A percentile compares a stretch with the other conserved stretches of the same genome.
phyloP scores from a whole-genome alignment of 2,888 invertebrate genomes.

The Buathra laborator region DNA sequence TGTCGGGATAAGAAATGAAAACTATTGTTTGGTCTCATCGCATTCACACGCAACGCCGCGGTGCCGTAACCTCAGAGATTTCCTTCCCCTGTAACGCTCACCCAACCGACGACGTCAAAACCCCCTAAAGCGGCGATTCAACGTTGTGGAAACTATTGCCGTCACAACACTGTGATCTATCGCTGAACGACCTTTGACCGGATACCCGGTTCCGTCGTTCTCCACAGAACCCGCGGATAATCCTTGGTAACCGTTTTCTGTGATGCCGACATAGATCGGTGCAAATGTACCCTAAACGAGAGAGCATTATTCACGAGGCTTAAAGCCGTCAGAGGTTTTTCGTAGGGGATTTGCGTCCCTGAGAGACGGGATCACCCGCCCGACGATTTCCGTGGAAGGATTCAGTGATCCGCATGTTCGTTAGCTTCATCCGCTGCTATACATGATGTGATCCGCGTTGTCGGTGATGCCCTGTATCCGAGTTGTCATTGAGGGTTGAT shows the following conservation, averaged over 20 bases:
- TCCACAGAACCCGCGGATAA: background rate
- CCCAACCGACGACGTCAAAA: slow-evolving; percentile 16
- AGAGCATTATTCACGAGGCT: slow-evolving; percentile 29
- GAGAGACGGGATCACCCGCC: slow-evolving; percentile 6
- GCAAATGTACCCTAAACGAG: background rate
- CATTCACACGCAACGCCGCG: slow-evolving; percentile 14
- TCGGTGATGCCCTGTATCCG: no score
- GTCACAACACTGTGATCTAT: background rate
- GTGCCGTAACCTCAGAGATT: slow-evolving; percentile 24
- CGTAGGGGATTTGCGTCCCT: slow-evolving; percentile 4
- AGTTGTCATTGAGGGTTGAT: no score
- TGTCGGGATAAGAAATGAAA: slow-evolving; percentile 29
- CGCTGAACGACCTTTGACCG: slow-evolving; percentile 1
- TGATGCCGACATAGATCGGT: background rate
- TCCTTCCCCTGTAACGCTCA: background rate
- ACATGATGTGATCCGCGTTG: no score
- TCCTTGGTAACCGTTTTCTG: background rate
- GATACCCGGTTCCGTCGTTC: slow-evolving; percentile 6
- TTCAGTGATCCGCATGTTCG: background rate
- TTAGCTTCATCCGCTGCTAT: background rate
- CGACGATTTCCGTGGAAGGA: background rate
- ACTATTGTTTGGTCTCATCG: slow-evolving; percentile 8
- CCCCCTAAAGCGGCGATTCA: background rate
- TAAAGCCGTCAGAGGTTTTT: slow-evolving; percentile 12
- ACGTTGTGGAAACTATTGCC: background rate